Percentiles rank a stretch among this genome's conserved stretches.
Conservation (phyloP, 2,797 vertebrate genomes). For the Crax fasciolata region DNA sequence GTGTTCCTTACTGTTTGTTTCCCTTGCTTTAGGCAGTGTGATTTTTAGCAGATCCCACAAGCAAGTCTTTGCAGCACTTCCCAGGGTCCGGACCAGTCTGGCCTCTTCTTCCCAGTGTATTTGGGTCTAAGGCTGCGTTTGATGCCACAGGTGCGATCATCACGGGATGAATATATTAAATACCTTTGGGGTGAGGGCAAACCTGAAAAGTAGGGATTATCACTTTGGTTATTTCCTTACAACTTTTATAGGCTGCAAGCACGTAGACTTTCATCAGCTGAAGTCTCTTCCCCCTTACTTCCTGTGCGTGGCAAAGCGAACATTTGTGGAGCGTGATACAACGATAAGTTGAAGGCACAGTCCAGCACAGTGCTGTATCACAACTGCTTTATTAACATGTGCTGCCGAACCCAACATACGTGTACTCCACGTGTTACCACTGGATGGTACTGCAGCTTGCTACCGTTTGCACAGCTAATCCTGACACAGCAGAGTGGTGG, state of each 20-base stretch:
- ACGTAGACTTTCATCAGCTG: background rate
- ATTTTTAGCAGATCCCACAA: background rate
- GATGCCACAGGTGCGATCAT: background rate
- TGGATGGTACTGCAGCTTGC: background rate
- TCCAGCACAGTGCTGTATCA: background rate
- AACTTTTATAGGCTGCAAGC: background rate
- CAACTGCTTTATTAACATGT: background rate
- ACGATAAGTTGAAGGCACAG: background rate
- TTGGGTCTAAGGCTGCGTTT: background rate
- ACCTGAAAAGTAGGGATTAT: background rate
- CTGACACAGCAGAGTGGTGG: background rate
- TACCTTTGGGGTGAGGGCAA: background rate
- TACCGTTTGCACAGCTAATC: background rate
- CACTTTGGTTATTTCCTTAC: background rate
- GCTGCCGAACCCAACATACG: background rate
- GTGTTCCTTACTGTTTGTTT: background rate
- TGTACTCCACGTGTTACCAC: background rate
- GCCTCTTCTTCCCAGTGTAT: background rate
- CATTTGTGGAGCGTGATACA: background rate
- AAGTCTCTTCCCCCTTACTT: background rate
- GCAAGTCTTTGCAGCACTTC: background rate
- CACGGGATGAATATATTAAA: background rate
- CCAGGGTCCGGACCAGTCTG: background rate
- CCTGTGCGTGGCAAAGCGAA: background rate
- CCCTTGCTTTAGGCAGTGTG: background rate